Evolutionary conservation across 1,140 invertebrate species (phyloP), one percentile per base, ranked within the genome.

Genomic region (Drosophila tropicalis): DNA sequence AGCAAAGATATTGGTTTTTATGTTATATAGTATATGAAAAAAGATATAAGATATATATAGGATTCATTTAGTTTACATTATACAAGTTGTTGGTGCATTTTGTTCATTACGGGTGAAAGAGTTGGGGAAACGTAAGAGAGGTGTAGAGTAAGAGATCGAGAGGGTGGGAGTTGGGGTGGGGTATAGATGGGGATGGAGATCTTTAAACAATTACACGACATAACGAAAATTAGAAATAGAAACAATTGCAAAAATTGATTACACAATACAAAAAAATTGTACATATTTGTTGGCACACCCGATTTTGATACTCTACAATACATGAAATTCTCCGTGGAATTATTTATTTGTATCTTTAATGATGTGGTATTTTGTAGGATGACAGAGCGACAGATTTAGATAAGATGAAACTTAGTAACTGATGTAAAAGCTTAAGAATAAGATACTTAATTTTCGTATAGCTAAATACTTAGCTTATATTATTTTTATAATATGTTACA

Each of bases 201-300:
- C 12, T 39, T 13, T 13, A 39, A 39, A 39, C 36, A 39, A 39
- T 39, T 39, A 39, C 36, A 39, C 36, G 36, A 13, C 36, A 39
- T 39, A 39, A 39, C 12, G 36, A 51, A 77, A 68, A 82, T 12
- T 12, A 36, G 4, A 67, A 60, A 58, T 36, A 17, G 39, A 66
- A 57, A 67, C 34, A 36, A 36, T 36, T 10, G 34, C 9, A 39
- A 39, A 39, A 39, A 39, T 39, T 12, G 10, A 12, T 51, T 51
- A 51, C 61, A 77, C 65, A 57, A 60, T 90, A 80, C 70, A 86
- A 87, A 89, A 89, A 89, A 29, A 29, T 29, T 84, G 60, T 84
- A 87, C 84, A 85, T 86, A 90, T 90, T 90, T 90, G 79, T 90
- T 90, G 86, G 86, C 86, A 90, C 86, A 90, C 82, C 79, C 80